Evolutionary conservation across 1,140 invertebrate species (phyloP).

Genomic region (Nymphalis io): DNA sequence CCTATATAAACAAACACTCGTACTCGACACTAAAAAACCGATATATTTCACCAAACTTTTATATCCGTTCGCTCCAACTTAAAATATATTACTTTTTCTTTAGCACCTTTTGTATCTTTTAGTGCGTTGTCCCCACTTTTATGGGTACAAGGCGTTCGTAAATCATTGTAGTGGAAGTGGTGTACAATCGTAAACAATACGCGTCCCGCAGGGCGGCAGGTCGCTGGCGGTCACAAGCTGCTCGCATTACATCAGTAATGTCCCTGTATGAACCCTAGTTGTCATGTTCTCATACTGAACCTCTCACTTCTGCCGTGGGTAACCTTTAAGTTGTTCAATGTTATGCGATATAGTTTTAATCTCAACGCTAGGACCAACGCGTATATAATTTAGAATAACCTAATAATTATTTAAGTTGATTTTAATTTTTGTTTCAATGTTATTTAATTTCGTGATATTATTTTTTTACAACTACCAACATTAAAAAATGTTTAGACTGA

Average conservation of each 20-base stretch:
- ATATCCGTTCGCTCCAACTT: constrained; percentile 74
- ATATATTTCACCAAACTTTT: constrained; percentile 79
- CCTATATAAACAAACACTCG: constrained; percentile 74
- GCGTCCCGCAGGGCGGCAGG: constrained; percentile 55
- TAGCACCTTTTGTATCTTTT: constrained; percentile 80
- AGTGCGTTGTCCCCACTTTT: constrained; percentile 76
- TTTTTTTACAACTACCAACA: no score
- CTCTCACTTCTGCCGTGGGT: background rate
- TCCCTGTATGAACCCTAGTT: constrained; percentile 6
- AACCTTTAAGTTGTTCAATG: background rate
- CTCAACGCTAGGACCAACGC: no score
- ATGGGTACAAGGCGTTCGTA: constrained; percentile 73
- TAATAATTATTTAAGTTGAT: no score
- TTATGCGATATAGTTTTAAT: no score
- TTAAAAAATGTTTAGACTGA: no score
- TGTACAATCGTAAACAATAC: constrained; percentile 73
- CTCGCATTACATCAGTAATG: constrained; percentile 21
- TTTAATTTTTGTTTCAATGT: no score
- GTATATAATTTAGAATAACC: no score
- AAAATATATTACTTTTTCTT: constrained; percentile 79
- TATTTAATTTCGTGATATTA: no score
- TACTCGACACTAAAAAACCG: constrained; percentile 71
- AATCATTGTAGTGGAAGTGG: constrained; percentile 79
- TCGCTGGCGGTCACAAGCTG: constrained; percentile 33
- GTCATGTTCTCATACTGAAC: constrained; percentile 3